Base-by-base conservation (phyloP, 2,797 vertebrate genomes). In the Melanogrammus aeglefinus region DNA sequence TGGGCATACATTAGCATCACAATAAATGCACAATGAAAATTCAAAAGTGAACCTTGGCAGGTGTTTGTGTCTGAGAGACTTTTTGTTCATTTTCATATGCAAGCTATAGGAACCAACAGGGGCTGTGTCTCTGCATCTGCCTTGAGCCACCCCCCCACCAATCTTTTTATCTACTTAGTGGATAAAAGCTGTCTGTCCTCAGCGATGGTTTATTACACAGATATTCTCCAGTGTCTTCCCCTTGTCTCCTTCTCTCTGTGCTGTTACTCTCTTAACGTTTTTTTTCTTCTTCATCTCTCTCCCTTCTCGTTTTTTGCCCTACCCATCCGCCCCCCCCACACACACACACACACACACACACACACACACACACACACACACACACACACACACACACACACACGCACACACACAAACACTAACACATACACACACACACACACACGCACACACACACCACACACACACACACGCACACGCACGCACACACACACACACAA, bases 191-290 rank as follows among this genome's bases (percentile, higher is more conserved):
- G 73, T 70, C 80, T 82, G 88, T 91, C 89, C 89, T 89, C 86
- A 87, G 79, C 89, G 89, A 90, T 88, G 88, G 86, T 89, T 91
- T 87, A 88, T 39, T 86, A 84, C 86, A 80, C 80, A 77, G 76
- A 86, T 66, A 77, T 12, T 27, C 27, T 27, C 14, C 21, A 12
- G 21, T 18, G 8, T 44, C 71, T 75, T 21, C 70, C 29, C 27
- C 74, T 10, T 29, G 21, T 44, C 35, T 78, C 79, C 79, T 75
- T 73, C 80, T 71, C 29, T 73, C 63, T 78, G 8, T 47, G 47
- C 41, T 76, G 72, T 75, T 77, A 31, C 66, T 75, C 79, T 38
- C 31, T 76, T 47, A 75, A 21, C 4, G 38, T 44, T 75, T 77
- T 29, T 27, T 27, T 63, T 31, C 35, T 6, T 79, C 41, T 72